Base-by-base conservation (phyloP, 2,888 invertebrate species). In the Busseola fusca region DNA sequence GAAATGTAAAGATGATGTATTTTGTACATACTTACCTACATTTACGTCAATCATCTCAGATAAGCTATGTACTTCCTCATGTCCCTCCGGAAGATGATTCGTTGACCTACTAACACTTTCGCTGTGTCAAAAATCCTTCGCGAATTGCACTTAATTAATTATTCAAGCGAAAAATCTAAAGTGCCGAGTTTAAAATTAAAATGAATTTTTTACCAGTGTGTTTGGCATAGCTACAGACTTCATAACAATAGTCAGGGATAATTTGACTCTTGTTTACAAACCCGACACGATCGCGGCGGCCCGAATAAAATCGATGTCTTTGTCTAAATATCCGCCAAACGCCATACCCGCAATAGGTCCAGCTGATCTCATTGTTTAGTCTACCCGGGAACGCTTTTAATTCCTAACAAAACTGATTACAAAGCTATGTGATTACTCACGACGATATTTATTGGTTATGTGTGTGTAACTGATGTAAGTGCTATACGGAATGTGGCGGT, bases 331-430 rank as follows among this genome's bases (percentile, higher is more conserved):
- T 83, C 81, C 84, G 81, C 78, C 82, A 86, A 86, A 86, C 86
- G 86, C 84, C 87, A 88, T 84, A 82, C 83, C 87, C 86, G 86
- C 85, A 84, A 84, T 87, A 82, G 81, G 86, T 85, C 84, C 90
- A 90, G 91, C 92, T 95, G 95, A 95, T 93, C 93, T 94, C 95
- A 95, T 94, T 95, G 95, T 95, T 95, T 95, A 95, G 95, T 95
- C 95, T 95, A 93, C 92, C 74, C 82, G 75, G 82, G 84, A 86
- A 84, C 89, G 90, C 87, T 91, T 92, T 92, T 91, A 89, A 90
- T 89, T 89, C 87, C 87, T 87, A 89, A 90, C 91, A 87, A 89
- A 90, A 87, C 87, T 85, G 86, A 88, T 86, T 88, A 88, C 86
- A 87, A 85, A 74, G 84, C 82, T 76, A 80, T 85, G 83, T 84